Percentiles rank a stretch among this genome's conserved stretches.
phyloP scores from a whole-genome alignment of 2,797 vertebrate species.

The Echiichthys vipera region DNA sequence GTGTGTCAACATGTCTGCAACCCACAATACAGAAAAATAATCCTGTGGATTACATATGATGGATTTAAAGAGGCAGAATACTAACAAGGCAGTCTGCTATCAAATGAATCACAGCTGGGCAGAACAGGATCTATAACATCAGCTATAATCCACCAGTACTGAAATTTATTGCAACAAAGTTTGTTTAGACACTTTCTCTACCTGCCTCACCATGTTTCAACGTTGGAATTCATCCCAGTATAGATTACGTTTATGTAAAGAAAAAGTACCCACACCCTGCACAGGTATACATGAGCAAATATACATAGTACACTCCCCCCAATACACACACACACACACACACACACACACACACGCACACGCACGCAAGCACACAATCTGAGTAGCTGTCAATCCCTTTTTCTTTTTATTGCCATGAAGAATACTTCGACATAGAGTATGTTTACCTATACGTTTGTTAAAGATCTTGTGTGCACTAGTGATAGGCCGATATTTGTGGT shows the following conservation, averaged over 20 bases:
- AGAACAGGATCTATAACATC: background rate
- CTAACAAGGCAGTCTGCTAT: background rate
- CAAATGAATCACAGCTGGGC: constrained; percentile 5
- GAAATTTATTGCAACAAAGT: background rate
- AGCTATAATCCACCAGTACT: background rate
- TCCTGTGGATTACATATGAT: background rate
- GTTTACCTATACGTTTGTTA: too few species aligned
- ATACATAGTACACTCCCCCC: background rate
- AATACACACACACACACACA: background rate
- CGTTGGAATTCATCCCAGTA: background rate
- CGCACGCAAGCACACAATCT: constrained; percentile 8
- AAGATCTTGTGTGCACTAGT: too few species aligned
- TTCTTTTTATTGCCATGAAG: too few species aligned
- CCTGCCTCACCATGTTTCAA: background rate
- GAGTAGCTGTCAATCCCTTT: background rate
- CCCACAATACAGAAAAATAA: background rate
- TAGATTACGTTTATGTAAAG: background rate
- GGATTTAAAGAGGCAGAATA: background rate
- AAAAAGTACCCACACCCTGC: background rate
- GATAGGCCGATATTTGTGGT: too few species aligned
- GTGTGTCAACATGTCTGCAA: background rate
- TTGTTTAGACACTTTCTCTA: background rate
- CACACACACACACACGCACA: background rate
- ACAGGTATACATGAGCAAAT: constrained; percentile 15
- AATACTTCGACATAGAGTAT: too few species aligned